Evolutionary conservation across 2,888 invertebrate species (phyloP).

Genomic region (Sceliomorpha sp.): DNA sequence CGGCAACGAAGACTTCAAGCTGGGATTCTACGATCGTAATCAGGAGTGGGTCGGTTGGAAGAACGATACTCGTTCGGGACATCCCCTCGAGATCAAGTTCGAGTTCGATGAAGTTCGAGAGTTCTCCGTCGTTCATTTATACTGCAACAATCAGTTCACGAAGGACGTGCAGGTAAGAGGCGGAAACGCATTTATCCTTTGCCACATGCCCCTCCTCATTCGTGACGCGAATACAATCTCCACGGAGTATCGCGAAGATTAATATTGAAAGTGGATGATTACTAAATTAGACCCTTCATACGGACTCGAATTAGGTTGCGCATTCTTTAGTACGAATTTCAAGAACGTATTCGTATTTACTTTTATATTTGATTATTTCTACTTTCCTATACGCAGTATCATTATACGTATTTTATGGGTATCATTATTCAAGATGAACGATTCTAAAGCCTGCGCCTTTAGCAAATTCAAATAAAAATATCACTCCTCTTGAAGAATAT

Average conservation of each 20-base stretch:
- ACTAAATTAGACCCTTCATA: conserved; percentile 33
- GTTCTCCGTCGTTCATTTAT: conserved; percentile 90
- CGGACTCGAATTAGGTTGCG: too few relatives aligned
- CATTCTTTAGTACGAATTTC: too few relatives aligned
- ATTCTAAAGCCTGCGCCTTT: too few relatives aligned
- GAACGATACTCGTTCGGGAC: conserved; percentile 86
- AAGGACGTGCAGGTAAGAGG: conserved; percentile 88
- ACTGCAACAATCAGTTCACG: conserved; percentile 92
- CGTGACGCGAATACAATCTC: conserved; percentile 39
- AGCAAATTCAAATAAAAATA: conserved; percentile 3
- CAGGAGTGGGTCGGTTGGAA: conserved; percentile 96
- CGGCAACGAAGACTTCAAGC: conserved; percentile 88
- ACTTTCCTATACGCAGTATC: too few relatives aligned
- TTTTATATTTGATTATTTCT: too few relatives aligned
- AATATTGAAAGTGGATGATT: conserved; percentile 29
- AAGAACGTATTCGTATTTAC: too few relatives aligned
- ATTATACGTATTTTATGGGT: too few relatives aligned
- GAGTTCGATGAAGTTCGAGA: conserved; percentile 94
- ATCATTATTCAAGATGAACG: too few relatives aligned
- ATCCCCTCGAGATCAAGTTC: conserved; percentile 86
- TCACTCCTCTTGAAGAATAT: neutral
- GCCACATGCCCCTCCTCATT: conserved; percentile 20
- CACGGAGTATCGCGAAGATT: conserved; percentile 22
- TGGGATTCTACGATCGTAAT: conserved; percentile 83
- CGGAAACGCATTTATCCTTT: conserved; percentile 37